Evolutionary conservation across 2,797 vertebrate species (phyloP), one percentile per base, ranked within the genome.

Genomic region (Acrossocheilus wenchowensis): DNA sequence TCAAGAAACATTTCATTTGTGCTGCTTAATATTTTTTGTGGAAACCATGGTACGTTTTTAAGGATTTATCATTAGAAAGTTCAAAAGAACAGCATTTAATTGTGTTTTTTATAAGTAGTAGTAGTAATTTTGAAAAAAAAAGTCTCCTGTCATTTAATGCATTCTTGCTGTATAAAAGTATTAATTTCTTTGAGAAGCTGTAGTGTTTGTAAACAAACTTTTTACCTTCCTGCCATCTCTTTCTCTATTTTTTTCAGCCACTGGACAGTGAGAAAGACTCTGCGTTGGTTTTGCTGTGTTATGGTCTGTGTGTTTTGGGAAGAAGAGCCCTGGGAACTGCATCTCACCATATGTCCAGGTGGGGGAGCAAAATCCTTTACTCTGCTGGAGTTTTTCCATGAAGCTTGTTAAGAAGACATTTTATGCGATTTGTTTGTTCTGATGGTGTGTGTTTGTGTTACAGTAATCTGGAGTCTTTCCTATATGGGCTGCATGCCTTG

Each of bases 331-430:
- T 99, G 90, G 98, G 98, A 78, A 99, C 98, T 12, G 98, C 98
- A 23, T 97, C 98, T 4, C 98, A 99, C 93, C 97, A 99, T 89
- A 99, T 99, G 98, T 98, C 98, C 91, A 99, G 98, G 98, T 99
- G 93, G 92, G 87, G 86, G 52, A 39, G 19, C 85, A 78, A 43
- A 23, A 41, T n/a, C 41, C 0, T 34, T 50, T 68, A 36, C 64
- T 64, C 14, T 48, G 43, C 45, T 81, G n/a, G 21, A 82, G 30
- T 12, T 75, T 64, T 64, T 52, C 17, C 23, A 78, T 10, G 75
- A 6, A 71, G 7, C 36, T 74, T 52, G 69, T 54, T 12, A n/a
- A 15, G 26, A 30, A 80, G 8, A 64, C n/a, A 10, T 39, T 41
- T 12, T 74, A n/a, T 43, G 12, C 1, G 71, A 11, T 81, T 15